These are phyloP conservation scores for Palythoa caribaeorum DNA, from an alignment of 92 coral and sea anemone species.

Conservation along the genomic window DNA sequence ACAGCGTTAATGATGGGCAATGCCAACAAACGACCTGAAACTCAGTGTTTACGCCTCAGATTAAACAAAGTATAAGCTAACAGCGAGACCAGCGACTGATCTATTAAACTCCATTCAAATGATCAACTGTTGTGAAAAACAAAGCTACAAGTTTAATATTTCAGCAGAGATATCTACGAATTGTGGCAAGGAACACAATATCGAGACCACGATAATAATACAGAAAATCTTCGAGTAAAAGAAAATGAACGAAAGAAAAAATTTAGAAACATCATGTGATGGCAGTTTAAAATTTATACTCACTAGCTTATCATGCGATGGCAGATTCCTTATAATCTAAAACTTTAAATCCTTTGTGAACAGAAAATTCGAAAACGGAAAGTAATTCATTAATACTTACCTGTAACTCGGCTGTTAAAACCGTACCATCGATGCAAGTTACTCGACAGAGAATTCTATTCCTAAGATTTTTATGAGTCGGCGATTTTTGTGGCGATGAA, in stretches of 20 bases:
- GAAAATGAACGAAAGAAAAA: background rate
- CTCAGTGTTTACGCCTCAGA: background rate
- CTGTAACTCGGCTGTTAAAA: constrained; percentile 86
- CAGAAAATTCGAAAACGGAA: too few species aligned
- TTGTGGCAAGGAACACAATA: background rate
- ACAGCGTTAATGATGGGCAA: background rate
- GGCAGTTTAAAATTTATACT: background rate
- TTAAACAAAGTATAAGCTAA: background rate
- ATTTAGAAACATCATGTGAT: background rate
- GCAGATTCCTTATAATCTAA: background rate
- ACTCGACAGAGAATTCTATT: constrained; percentile 89
- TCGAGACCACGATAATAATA: background rate
- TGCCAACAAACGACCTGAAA: too few species aligned
- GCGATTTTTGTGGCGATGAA: constrained; percentile 66
- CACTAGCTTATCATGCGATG: background rate
- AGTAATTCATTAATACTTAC: constrained; percentile 50
- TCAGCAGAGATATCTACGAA: background rate
- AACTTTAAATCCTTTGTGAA: too few species aligned
- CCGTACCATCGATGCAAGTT: constrained; percentile 91
- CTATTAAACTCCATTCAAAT: constrained; percentile 1
- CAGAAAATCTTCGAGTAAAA: background rate
- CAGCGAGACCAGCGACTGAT: background rate
- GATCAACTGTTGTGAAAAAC: background rate
- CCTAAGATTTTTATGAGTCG: constrained; percentile 74
- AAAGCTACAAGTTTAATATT: background rate